Conservation (phyloP, 2,797 vertebrate species). For the Percopsis omiscomaycus region DNA sequence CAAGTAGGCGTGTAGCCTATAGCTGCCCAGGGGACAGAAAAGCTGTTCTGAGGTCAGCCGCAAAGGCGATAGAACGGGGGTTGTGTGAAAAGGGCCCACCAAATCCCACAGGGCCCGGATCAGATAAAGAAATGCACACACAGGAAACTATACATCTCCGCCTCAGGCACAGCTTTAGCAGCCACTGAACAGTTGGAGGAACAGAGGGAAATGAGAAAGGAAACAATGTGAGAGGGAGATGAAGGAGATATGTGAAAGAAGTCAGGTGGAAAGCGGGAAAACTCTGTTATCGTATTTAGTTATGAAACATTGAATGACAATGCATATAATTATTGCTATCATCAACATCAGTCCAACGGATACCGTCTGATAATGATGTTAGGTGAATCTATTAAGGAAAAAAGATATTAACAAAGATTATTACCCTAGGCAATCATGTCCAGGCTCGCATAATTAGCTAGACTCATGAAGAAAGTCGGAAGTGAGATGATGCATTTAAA, state of each 20-base stretch:
- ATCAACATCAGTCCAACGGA: conserved; percentile 9
- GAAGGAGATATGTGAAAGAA: not conserved
- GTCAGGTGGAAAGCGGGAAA: conserved; percentile 1
- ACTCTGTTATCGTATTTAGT: not conserved
- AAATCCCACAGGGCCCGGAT: conserved; percentile 49
- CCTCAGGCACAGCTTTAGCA: conserved; percentile 32
- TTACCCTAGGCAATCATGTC: conserved; percentile 32
- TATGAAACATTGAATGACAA: conserved; percentile 33
- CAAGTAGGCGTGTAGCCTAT: conserved; percentile 27
- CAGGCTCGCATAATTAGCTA: conserved; percentile 35
- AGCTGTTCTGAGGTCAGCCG: conserved; percentile 59
- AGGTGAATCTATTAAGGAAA: conserved; percentile 29
- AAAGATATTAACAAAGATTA: conserved; percentile 35
- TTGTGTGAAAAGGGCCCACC: conserved; percentile 34
- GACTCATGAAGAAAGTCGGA: conserved; percentile 9
- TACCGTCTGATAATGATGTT: conserved; percentile 12
- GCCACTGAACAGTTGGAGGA: conserved; percentile 24
- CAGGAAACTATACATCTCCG: conserved; percentile 39
- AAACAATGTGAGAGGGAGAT: conserved; percentile 4
- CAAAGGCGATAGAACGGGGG: conserved; percentile 38
- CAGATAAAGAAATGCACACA: conserved; percentile 58
- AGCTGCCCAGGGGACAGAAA: conserved; percentile 35
- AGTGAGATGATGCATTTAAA: conserved; percentile 10
- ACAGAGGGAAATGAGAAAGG: conserved; percentile 7
- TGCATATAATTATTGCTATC: conserved; percentile 23